Conservation (phyloP, 92 coral and sea anemone genomes). For the Porites divaricata region DNA sequence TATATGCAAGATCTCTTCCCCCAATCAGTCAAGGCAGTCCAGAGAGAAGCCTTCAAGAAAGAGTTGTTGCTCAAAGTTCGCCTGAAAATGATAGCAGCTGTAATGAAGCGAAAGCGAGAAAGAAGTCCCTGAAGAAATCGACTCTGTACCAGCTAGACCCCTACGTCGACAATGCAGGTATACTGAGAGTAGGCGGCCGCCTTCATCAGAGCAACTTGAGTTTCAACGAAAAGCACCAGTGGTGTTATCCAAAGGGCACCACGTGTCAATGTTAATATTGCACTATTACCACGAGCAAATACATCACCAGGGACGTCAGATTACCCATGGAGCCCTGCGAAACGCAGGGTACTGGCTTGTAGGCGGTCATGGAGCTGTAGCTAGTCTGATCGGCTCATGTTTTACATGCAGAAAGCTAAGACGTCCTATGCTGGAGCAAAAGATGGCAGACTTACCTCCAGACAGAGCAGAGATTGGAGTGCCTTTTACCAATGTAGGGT, state of each 20-base stretch:
- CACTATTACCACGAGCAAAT: background rate
- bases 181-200: no score
- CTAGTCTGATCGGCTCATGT: background rate
- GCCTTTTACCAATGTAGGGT: slow-evolving; percentile 29
- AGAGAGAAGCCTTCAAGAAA: background rate
- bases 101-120: background rate
- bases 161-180: slow-evolving; percentile 13
- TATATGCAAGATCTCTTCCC: no score
- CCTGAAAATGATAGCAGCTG: background rate
- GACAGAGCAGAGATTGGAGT: slow-evolving; percentile 19
- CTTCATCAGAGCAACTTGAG: no score
- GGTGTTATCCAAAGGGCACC: background rate
- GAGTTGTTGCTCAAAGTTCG: background rate
- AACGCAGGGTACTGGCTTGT: no score
- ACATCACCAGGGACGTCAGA: background rate
- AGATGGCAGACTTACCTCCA: slow-evolving; percentile 31
- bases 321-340: no score
- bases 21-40: slow-evolving; percentile 20
- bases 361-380: no score
- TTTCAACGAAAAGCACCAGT: slow-evolving; percentile 6
- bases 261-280: background rate
- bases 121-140: slow-evolving; percentile 34
- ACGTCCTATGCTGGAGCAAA: slow-evolving; percentile 24
- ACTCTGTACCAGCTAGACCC: slow-evolving; percentile 54
- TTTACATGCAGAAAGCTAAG: slow-evolving; percentile 1